Percentiles rank a stretch among this genome's conserved stretches.
phyloP scores from a whole-genome alignment of 2,113 vertebrate species.

The Cebus imitator region DNA sequence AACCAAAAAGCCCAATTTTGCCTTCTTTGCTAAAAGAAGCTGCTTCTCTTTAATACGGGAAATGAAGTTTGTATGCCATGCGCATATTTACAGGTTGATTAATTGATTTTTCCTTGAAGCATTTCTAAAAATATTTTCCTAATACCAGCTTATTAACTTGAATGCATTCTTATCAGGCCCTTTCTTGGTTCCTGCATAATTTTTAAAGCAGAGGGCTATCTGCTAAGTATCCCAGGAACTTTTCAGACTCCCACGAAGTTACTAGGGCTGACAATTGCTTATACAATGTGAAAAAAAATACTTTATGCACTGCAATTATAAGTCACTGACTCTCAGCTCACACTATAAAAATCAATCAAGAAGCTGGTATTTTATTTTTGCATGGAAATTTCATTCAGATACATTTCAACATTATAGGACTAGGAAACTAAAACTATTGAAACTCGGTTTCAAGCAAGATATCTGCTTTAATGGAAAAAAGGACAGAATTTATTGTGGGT shows the following conservation, averaged over 20 bases:
- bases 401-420: background rate
- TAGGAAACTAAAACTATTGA: background rate
- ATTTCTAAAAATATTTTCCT: conserved; percentile 45
- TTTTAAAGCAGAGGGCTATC: background rate
- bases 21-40: background rate
- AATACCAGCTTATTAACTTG: conserved; percentile 11
- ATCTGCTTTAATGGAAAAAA: background rate
- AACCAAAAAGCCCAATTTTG: background rate
- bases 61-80: conserved; percentile 1
- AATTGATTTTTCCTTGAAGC: conserved; percentile 39
- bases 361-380: conserved; percentile 35
- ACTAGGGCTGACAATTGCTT: background rate
- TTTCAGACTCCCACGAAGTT: background rate
- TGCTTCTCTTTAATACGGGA: conserved; percentile 27
- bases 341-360: conserved; percentile 12
- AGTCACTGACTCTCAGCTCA: background rate
- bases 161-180: background rate
- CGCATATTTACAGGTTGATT: conserved; percentile 7
- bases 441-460: background rate
- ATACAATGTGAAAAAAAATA: background rate
- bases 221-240: background rate
- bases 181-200: background rate
- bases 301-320: background rate
- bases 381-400: background rate
- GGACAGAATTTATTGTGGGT: background rate